Conservation (phyloP, 1,140 invertebrate genomes). For the Laupala kohalensis region DNA sequence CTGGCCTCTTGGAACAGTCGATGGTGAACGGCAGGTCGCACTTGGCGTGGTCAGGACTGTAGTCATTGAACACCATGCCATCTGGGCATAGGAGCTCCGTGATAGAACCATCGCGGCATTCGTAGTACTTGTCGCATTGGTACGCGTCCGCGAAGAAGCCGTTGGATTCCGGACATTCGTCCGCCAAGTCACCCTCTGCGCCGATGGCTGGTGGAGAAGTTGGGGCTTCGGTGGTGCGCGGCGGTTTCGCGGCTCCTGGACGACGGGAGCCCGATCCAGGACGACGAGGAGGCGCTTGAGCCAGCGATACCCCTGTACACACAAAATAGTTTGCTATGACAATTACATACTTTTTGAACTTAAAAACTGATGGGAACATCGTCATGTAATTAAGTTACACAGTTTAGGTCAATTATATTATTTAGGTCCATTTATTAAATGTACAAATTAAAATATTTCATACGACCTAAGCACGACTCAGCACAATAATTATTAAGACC, state of each 20-base stretch:
- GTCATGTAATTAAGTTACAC: too few species aligned
- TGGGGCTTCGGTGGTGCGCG: neutral
- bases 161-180: constrained; percentile 65
- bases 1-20: constrained; percentile 61
- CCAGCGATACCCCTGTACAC: neutral
- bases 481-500: too few species aligned
- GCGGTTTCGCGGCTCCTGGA: neutral
- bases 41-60: constrained; percentile 64
- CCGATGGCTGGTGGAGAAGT: neutral
- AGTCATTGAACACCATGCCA: constrained; percentile 86
- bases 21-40: constrained; percentile 78
- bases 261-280: neutral
- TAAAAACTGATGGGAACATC: too few species aligned
- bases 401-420: too few species aligned
- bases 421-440: too few species aligned
- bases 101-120: constrained; percentile 53
- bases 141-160: constrained; percentile 74
- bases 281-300: neutral
- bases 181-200: constrained; percentile 26
- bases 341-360: too few species aligned
- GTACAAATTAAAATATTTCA: too few species aligned
- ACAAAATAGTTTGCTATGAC: too few species aligned
- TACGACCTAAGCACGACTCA: too few species aligned
- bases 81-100: constrained; percentile 73
- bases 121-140: constrained; percentile 85